Evolutionary conservation across 2,888 invertebrate species (phyloP), one percentile per base, ranked within the genome.

Genomic region (Linyphia triangularis): DNA sequence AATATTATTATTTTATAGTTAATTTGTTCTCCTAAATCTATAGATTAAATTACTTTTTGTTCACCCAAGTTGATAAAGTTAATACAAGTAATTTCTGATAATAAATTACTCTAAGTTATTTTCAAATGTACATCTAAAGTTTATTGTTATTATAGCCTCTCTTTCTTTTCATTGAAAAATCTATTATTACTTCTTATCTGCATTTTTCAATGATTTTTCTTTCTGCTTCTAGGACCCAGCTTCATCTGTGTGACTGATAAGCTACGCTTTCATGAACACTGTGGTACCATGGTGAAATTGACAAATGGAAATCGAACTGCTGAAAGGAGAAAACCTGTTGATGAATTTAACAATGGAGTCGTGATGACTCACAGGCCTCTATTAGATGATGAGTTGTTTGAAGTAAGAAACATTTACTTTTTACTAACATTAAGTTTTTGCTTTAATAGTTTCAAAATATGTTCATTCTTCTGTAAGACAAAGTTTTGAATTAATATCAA

Each of bases 331-430:
- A 94, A 97, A 86, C 98, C 98, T 0, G 93, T 97, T 6, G 98
- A 98, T 92, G 98, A 98, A 93, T 98, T 98, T 92, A 98, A 98
- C 93, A 98, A 98, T 93, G 98, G 97, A 0, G 97, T 98, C 2
- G 97, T 98, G 1, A 97, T 98, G 96, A 98, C 98, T 1, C 96
- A 97, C 92, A 94, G 98, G 59, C 96, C 97, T 0, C 93, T 99
- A 3, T 94, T 95, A 89, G 97, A 97, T 92, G 96, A 97, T 91
- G 98, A 98, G 93, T 93, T 98, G 24, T 99, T 98, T 93, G 98
- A 98, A 93, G 95, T 95, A 90, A 84, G 90, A 24, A 69, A 69
- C n/a, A n/a, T 30, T 57, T 5, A 24, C 19, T 26, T 33, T 57
- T 0, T 4, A 33, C 37, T 22, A 4, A 19, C 6, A 37, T 16